Evolutionary conservation across 2,113 vertebrate genomes (phyloP), one percentile per base, ranked within the genome.

Genomic region (Engystomops pustulosus): DNA sequence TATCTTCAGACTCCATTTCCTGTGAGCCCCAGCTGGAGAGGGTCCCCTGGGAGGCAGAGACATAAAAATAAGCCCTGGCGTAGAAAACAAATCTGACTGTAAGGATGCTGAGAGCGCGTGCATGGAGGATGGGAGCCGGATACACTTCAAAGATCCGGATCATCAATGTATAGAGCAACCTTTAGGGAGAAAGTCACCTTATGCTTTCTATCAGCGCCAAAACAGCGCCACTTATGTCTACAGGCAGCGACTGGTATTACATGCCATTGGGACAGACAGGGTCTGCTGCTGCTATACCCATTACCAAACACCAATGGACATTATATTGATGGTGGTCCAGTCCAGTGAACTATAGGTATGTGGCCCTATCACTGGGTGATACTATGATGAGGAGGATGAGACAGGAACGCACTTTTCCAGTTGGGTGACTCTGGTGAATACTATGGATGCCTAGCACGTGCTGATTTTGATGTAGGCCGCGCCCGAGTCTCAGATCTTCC

Each of bases 1-100:
- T 76, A 85, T 79, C 75, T 85, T 78, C 72, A 85, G 74, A 79
- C 47, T 85, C 83, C 83, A 85, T 85, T 85, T 85, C 83, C 83
- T 79, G 83, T 70, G 83, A 79, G 75, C 75, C 60, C 62, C 80
- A 85, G 74, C 83, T 85, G 83, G 83, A 85, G 47, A 32, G 15
- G n/a, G 15, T 79, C 83, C 75, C 75, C 44, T n/a, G 83, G 74
- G 83, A 79, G 32, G n/a, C 47, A 41, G 17, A 27, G 38, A 84
- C 45, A 58, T 84, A 79, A 78, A 77, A 84, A 84, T 79, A 79
- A 84, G 68, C 83, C 78, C 62, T 70, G 45, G 38, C 25, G 32
- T 53, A 84, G 82, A 84, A 84, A 84, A 55, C 62, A 85, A 70
- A 78, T 53, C 75, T 49, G 17, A 69, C 47, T 79, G 75, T 78